A percentile compares a stretch with the other conserved stretches of the same genome.
phyloP scores from a whole-genome alignment of 2,888 invertebrate genomes.

The Allacma fusca region DNA sequence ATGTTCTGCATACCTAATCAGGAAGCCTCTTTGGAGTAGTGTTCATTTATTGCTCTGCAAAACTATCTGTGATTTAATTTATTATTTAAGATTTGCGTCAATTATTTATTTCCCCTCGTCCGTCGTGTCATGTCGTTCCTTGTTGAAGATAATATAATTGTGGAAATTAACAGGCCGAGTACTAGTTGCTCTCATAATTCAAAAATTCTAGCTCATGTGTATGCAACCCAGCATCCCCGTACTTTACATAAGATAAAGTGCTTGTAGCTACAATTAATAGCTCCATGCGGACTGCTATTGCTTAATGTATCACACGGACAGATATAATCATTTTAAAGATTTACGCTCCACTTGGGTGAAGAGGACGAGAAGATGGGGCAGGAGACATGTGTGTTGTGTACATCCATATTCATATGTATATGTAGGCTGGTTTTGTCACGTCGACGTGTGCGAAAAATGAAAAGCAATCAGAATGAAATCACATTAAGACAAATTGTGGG shows the following conservation, averaged over 20 bases:
- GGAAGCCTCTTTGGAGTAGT: not conserved
- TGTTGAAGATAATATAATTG: constrained; percentile 15
- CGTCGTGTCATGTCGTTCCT: not conserved
- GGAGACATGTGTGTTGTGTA: too few species aligned
- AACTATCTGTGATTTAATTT: not conserved
- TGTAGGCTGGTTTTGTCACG: constrained; percentile 24
- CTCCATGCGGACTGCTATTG: not conserved
- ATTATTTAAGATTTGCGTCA: too few species aligned
- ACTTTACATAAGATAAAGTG: constrained; percentile 34
- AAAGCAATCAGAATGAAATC: constrained; percentile 39
- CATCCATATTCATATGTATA: not conserved
- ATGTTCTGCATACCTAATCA: constrained; percentile 21
- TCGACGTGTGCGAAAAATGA: constrained; percentile 30
- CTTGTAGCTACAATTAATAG: constrained; percentile 18
- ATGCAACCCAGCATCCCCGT: constrained; percentile 9
- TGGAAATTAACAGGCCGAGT: not conserved
- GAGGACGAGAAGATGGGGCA: not conserved
- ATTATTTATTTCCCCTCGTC: not conserved
- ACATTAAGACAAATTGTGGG: constrained; percentile 35
- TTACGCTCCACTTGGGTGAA: not conserved
- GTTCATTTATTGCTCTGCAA: not conserved
- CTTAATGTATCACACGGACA: constrained; percentile 5
- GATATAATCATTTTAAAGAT: constrained; percentile 9
- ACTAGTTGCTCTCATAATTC: not conserved
- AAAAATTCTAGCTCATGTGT: constrained; percentile 21